Evolutionary conservation across 1,140 invertebrate species (phyloP), one percentile per base, ranked within the genome.

Genomic region (Brachionus paranguensis): DNA sequence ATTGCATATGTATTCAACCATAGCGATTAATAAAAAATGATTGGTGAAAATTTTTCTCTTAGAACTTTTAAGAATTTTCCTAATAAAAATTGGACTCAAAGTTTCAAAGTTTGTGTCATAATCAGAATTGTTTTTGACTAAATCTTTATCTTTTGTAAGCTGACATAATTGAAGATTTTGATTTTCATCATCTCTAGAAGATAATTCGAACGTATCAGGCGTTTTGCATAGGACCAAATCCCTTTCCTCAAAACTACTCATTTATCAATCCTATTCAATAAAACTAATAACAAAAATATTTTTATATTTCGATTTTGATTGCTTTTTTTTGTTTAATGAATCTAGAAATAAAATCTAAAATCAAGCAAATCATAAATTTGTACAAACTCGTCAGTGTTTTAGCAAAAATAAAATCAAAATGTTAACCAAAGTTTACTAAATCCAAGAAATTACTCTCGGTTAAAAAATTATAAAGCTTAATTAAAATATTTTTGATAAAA

Each of bases 1-100:
- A 64, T 47, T 64, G 29, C 78, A 81, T 64, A 81, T 45, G 29
- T 37, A 81, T 68, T 81, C 78, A 24, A 81, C 20, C 60, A 81
- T 33, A 6, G 53, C 37, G 20, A 81, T 45, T 10, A 45, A 24
- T 45, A 81, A 64, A 64, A 81, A 43, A 14, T 81, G 27, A 64
- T 81, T 33, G 4, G 43, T 17, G 3, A 43, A 27, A 65, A 47
- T 45, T 47, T 81, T 81, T 24, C 29, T 60, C 33, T 68, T 81
- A 7, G 50, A 33, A 53, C 17, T 10, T 43, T 60, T 79, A 2
- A 50, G 8, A 79, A 60, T 79, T 33, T n/a, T 79, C 10, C 41
- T 79, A 37, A 79, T 55, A 4, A 17, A 79, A 14, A 14, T 79
- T 79, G 45, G 68, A 43, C 33, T 37, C 33, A 37, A 37, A 37